These are phyloP conservation scores for Dascyllus trimaculatus DNA, from an alignment of 2,113 vertebrate species.

Conservation along the genomic window DNA sequence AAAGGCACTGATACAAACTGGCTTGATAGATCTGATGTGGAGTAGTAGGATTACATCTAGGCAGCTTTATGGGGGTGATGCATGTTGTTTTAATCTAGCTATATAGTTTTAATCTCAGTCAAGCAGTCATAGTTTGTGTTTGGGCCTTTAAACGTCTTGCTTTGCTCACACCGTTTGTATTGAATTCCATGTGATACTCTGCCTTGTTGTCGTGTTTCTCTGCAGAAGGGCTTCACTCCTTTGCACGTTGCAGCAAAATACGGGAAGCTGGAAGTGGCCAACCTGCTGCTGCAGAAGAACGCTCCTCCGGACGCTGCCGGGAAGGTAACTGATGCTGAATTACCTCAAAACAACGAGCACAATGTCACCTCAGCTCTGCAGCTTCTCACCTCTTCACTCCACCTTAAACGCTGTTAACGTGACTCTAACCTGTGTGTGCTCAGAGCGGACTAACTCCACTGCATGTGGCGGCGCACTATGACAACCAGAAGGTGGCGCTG, in stretches of 20 bases:
- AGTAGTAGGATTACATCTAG: too few relatives aligned
- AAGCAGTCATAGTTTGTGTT: too few relatives aligned
- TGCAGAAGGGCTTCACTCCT: slow-evolving; percentile 98
- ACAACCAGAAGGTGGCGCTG: slow-evolving; percentile 99
- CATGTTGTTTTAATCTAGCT: too few relatives aligned
- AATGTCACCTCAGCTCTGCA: neutral
- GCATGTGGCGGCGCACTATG: slow-evolving; percentile 99
- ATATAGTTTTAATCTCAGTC: too few relatives aligned
- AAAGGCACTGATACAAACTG: too few relatives aligned
- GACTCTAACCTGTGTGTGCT: slow-evolving; percentile 64
- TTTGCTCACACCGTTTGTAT: too few relatives aligned
- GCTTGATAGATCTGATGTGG: too few relatives aligned
- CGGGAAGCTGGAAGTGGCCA: slow-evolving; percentile 96
- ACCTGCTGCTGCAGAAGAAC: slow-evolving; percentile 94
- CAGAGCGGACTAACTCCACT: slow-evolving; percentile 99
- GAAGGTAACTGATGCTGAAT: slow-evolving; percentile 86
- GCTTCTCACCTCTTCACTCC: neutral
- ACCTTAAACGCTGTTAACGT: too few relatives aligned
- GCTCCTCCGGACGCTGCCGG: slow-evolving; percentile 94
- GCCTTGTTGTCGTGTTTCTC: neutral
- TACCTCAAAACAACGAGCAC: neutral
- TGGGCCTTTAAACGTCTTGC: too few relatives aligned
- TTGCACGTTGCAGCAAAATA: slow-evolving; percentile 98
- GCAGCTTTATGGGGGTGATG: too few relatives aligned
- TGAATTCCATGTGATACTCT: neutral